phyloP scores from a whole-genome alignment of 2,113 vertebrate genomes.

The Mesembrinibis cayennensis region DNA sequence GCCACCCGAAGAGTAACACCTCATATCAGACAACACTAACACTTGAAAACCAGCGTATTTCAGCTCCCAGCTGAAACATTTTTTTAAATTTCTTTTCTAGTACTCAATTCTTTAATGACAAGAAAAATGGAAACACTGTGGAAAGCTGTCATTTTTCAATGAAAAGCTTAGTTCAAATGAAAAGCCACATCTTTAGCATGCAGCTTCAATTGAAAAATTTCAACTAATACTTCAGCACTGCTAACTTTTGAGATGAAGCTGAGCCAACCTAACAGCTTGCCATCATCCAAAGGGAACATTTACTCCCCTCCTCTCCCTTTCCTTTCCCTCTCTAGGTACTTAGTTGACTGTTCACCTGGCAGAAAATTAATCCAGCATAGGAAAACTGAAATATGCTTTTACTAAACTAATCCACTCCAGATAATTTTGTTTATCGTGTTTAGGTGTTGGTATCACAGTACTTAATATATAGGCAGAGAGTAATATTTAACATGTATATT shows the following conservation, averaged over 20 bases:
- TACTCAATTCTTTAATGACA: neutral
- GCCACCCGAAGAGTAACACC: neutral
- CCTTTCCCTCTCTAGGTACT: neutral
- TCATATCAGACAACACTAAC: neutral
- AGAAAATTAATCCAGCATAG: neutral
- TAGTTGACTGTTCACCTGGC: neutral
- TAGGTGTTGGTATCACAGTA: neutral
- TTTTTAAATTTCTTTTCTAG: neutral
- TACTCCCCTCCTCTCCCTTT: neutral
- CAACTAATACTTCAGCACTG: neutral
- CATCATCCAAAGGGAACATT: neutral
- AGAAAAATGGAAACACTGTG: neutral
- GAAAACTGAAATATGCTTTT: neutral
- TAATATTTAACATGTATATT: neutral
- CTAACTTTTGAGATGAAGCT: neutral
- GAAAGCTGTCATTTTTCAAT: neutral
- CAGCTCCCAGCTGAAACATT: neutral
- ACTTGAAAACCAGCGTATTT: neutral
- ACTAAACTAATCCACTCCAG: neutral
- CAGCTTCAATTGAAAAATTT: neutral
- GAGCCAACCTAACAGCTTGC: neutral
- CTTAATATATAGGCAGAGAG: neutral
- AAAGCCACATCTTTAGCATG: rapidly evolving
- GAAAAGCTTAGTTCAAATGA: neutral
- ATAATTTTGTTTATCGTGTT: neutral